phyloP scores from a whole-genome alignment of 2,113 vertebrate genomes.

The Phalacrocorax aristotelis region DNA sequence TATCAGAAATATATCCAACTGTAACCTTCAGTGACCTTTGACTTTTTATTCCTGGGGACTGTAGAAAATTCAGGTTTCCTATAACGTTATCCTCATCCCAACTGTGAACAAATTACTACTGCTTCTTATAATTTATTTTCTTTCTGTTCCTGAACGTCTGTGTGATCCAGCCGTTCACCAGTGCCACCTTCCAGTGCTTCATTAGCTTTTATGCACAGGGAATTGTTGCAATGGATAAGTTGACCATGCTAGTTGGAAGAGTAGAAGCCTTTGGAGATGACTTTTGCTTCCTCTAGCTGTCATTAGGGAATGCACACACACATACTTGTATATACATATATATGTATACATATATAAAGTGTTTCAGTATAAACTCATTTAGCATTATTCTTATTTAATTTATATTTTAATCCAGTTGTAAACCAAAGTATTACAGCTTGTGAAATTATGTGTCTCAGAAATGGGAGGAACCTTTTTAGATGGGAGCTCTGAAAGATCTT shows the following conservation, averaged over 20 bases:
- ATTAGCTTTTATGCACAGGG: conserved; percentile 61
- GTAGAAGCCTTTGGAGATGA: conserved; percentile 29
- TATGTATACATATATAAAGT: conserved; percentile 8
- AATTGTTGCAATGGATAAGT: conserved; percentile 57
- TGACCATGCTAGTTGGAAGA: conserved; percentile 29
- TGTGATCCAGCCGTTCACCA: conserved; percentile 7
- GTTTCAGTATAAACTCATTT: conserved; percentile 48
- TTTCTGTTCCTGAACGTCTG: conserved; percentile 19
- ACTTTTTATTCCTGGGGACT: conserved; percentile 25
- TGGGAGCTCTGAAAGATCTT: background rate
- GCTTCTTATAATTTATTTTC: conserved; percentile 65
- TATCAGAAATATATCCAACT: background rate
- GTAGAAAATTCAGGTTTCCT: conserved; percentile 57
- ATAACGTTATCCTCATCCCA: conserved; percentile 44
- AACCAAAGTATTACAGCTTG: conserved; percentile 62
- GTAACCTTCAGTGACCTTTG: conserved; percentile 14
- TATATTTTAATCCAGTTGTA: conserved; percentile 62
- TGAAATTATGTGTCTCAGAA: background rate
- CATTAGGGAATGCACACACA: conserved; percentile 57
- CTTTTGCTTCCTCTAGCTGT: conserved; percentile 55
- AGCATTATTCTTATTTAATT: conserved; percentile 60
- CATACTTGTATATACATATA: conserved; percentile 59
- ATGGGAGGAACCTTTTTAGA: background rate
- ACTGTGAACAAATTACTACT: conserved; percentile 66
- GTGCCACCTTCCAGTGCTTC: conserved; percentile 54